These are phyloP conservation scores for Gymnorhina tibicen DNA, from an alignment of 2,113 vertebrate species.

Conservation along the genomic window DNA sequence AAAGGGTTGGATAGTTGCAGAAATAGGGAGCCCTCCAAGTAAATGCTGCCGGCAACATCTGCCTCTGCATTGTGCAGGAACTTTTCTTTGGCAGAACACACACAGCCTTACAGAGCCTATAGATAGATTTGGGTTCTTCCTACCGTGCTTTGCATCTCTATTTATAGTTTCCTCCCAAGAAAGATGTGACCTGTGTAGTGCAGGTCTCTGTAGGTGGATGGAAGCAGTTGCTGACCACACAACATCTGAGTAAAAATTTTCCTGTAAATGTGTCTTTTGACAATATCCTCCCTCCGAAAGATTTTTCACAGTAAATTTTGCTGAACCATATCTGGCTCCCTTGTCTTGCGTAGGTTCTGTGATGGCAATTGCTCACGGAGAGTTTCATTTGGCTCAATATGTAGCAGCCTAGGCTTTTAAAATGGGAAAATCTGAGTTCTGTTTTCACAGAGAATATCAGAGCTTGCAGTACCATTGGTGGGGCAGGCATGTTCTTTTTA, in stretches of 20 bases:
- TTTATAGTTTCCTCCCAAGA: background rate
- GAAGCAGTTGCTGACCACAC: background rate
- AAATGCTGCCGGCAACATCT: slow-evolving; percentile 32
- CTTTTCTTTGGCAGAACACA: slow-evolving; percentile 4
- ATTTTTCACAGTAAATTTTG: background rate
- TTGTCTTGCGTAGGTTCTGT: slow-evolving; percentile 13
- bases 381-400: slow-evolving; percentile 17
- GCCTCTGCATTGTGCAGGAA: slow-evolving; percentile 7
- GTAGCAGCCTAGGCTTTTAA: background rate
- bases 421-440: background rate
- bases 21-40: slow-evolving; percentile 16
- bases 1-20: background rate
- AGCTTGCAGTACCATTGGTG: background rate
- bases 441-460: background rate
- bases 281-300: background rate
- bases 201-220: background rate
- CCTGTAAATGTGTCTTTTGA: background rate
- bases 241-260: background rate
- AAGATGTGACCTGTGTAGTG: background rate
- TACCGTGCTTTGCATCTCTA: background rate
- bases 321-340: background rate
- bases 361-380: background rate
- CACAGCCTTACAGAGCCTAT: background rate
- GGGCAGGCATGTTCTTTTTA: background rate
- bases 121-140: background rate